Evolutionary conservation across 2,888 invertebrate species (phyloP), one percentile per base, ranked within the genome.

Genomic region (Colostygia pectinataria): DNA sequence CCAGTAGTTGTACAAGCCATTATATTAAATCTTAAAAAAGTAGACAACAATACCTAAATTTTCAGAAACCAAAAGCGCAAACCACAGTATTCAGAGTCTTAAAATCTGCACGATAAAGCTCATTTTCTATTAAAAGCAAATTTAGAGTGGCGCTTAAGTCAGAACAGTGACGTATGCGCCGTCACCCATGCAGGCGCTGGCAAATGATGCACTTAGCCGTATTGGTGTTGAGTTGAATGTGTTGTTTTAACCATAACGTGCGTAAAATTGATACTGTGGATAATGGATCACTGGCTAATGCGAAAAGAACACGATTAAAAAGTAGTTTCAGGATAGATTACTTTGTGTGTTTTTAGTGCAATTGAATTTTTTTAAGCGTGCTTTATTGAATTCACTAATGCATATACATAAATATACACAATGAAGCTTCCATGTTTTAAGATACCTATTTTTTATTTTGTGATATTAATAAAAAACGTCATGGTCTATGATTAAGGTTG

Each of bases 191-290:
- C 68, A 66, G n/a, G 50, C 52, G 63, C 48, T 48, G 54, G 66
- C 61, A 74, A 77, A 77, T 75, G 74, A 76, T 82, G 80, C 82
- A 83, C 83, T 83, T 69, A 78, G 63, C 71, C 48, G 61, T 74
- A 83, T 81, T 82, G 74, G 73, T 50, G 59, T 55, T 50, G 65
- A 66, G 60, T 70, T 56, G 70, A 74, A 75, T 74, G 74, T 76
- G 75, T 74, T 74, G 71, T 76, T 76, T 48, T 55, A 52, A 36
- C 49, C 42, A 38, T 47, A 37, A 28, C 34, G 40, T 33, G 51
- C 60, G 49, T 76, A 73, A n/a, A n/a, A 77, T 77, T 78, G 76
- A 68, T 71, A 68, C 58, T 53, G 55, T 59, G 36, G 49, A 49
- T 70, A 71, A 75, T 74, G 67, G 65, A 74, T 71, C 61, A 63